Base-by-base conservation (phyloP, 2,797 vertebrate genomes). In the Tragelaphus eurycerus region DNA sequence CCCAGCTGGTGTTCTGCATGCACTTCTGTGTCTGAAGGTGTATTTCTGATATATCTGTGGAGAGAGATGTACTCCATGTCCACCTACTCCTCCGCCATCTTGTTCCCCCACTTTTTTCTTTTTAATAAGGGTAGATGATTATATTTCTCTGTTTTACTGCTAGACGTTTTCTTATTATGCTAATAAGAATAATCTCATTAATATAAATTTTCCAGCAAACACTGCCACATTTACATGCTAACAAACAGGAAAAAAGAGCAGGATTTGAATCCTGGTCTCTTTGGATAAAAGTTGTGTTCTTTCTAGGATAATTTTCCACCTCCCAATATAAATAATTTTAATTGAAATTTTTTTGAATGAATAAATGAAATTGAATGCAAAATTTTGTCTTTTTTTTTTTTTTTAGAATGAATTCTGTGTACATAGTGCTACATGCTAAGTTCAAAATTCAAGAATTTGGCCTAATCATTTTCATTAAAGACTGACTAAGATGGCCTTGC, bases 261-360 rank as follows among this genome's bases (percentile, higher is more conserved):
- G n/a, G 14, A 85, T 95, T 95, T 74, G 46, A 93, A 48, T 60
- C 19, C 34, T 74, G 19, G 10, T 71, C 59, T 59, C 86, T 90
- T 78, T 54, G 54, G n/a, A 92, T 86, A 71, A 27, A 43, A 93
- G 14, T 90, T 93, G 9, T 78, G 3, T 29, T 55, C 43, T 83
- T 38, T 86, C 12, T 82, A 55, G 21, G 29, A 76, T 91, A 67
- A 91, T 60, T 59, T 94, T 60, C 43, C 7, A 59, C 74, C 2
- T 92, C 15, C 48, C 92, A 17, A 34, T 84, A 34, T 55, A 94
- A 82, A 19, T 89, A 85, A 93, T 71, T 96, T 93, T 71, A 71
- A 95, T 48, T 81, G 88, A 90, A 90, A n/a, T 79, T 2, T 43
- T 43, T 88, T 79, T 93, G 43, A 91, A 74, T 74, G 46, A 88